Percentiles rank a stretch among this genome's conserved stretches.
Evolutionary conservation across 2,113 vertebrate species (phyloP).

Genomic region (Dicrurus megarhynchus): DNA sequence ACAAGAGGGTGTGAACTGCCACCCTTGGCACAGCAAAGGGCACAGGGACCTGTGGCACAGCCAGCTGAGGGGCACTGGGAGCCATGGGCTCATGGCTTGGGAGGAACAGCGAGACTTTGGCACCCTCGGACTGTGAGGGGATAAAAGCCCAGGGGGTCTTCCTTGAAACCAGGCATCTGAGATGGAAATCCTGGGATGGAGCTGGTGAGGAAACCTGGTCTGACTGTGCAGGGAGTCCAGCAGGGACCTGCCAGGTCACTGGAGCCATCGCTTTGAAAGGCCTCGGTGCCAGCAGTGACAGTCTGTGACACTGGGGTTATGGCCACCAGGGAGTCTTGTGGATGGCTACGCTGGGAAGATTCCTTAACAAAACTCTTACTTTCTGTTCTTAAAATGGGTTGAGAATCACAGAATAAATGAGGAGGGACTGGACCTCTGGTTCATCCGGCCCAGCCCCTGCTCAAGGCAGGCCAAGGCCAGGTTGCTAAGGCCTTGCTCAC

Average conservation of each 20-base stretch:
- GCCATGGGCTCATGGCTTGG: accelerated
- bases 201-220: background rate
- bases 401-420: background rate
- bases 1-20: accelerated
- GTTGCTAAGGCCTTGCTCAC: background rate
- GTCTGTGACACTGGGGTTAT: too few species aligned
- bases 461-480: background rate
- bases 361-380: background rate
- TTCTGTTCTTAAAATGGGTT: background rate
- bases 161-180: accelerated
- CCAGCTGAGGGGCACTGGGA: background rate
- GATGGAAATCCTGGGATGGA: accelerated
- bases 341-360: background rate
- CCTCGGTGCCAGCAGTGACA: background rate
- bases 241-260: background rate
- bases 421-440: background rate
- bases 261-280: background rate
- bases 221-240: background rate
- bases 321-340: accelerated
- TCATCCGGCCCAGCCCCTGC: background rate
- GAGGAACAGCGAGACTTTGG: background rate
- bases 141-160: background rate
- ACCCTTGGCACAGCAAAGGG: background rate
- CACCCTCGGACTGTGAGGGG: accelerated
- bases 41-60: background rate